Evolutionary conservation across 2,888 invertebrate species (phyloP).

Genomic region (Drosophila bunnanda): DNA sequence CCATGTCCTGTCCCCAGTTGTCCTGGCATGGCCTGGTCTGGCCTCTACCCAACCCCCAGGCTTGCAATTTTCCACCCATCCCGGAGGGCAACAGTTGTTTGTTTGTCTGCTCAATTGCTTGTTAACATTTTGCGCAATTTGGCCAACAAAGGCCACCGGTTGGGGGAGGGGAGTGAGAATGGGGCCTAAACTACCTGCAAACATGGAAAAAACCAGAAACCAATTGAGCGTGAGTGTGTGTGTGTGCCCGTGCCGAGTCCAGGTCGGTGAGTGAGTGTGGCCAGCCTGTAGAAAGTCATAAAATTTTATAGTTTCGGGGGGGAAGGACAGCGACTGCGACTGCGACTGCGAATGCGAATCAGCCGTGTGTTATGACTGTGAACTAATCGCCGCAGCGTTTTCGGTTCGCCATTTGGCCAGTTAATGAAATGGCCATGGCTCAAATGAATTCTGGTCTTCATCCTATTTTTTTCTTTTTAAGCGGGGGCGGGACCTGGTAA

Average conservation of each 20-base stretch:
- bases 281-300: slow-evolving; percentile 69
- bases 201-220: slow-evolving; percentile 76
- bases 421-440: slow-evolving; percentile 73
- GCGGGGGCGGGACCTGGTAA: background rate
- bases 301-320: slow-evolving; percentile 73
- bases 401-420: slow-evolving; percentile 63
- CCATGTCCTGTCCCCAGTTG: background rate
- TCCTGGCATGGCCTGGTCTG: background rate
- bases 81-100: slow-evolving; percentile 63
- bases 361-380: slow-evolving; percentile 74
- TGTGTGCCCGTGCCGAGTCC: slow-evolving; percentile 31
- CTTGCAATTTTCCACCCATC: slow-evolving; percentile 11
- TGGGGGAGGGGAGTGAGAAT: slow-evolving; percentile 5
- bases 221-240: slow-evolving; percentile 67
- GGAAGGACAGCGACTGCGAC: slow-evolving; percentile 21
- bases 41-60: background rate
- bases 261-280: slow-evolving; percentile 23
- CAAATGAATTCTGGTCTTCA: slow-evolving; percentile 31
- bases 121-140: slow-evolving; percentile 80
- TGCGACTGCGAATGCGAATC: slow-evolving; percentile 9
- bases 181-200: slow-evolving; percentile 71
- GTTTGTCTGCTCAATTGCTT: slow-evolving; percentile 80
- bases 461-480: background rate
- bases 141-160: slow-evolving; percentile 49
- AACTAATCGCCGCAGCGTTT: slow-evolving; percentile 75